Evolutionary conservation across 2,797 vertebrate genomes (phyloP).

Genomic region (Diplodus puntazzo): DNA sequence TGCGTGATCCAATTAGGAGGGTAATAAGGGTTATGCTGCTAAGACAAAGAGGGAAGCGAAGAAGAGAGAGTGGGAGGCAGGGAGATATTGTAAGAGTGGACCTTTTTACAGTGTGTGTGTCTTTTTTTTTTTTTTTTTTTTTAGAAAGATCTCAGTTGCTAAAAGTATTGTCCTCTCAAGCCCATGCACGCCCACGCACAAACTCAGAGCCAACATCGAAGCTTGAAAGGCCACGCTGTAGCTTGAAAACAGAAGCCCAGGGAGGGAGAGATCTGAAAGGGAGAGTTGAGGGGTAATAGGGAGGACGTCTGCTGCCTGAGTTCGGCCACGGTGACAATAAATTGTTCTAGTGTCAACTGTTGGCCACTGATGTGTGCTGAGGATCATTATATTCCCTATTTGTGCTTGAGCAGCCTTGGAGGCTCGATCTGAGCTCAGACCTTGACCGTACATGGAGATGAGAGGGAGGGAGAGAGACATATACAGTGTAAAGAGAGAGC

Average conservation of each 20-base stretch:
- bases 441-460: slow-evolving; percentile 22
- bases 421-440: slow-evolving; percentile 50
- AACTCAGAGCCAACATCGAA: slow-evolving; percentile 31
- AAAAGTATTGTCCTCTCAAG: slow-evolving; percentile 52
- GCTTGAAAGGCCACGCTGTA: slow-evolving; percentile 47
- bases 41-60: slow-evolving; percentile 48
- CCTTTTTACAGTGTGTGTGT: slow-evolving; percentile 25
- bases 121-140: neutral
- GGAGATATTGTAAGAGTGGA: slow-evolving; percentile 28
- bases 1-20: slow-evolving; percentile 74
- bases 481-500: slow-evolving; percentile 29
- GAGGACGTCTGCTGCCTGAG: slow-evolving; percentile 37
- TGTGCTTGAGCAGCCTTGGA: slow-evolving; percentile 57
- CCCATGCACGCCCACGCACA: slow-evolving; percentile 51
- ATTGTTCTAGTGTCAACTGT: slow-evolving; percentile 68
- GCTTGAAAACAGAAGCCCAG: slow-evolving; percentile 44
- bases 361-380: slow-evolving; percentile 64
- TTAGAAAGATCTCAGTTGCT: slow-evolving; percentile 41
- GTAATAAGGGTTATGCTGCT: slow-evolving; percentile 70
- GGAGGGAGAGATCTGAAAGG: slow-evolving; percentile 30
- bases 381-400: slow-evolving; percentile 63
- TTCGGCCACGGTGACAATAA: slow-evolving; percentile 74
- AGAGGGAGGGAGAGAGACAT: slow-evolving; percentile 6
- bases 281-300: slow-evolving; percentile 40
- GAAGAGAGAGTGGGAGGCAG: slow-evolving; percentile 41